These are phyloP conservation scores for Oostethus manadensis DNA, from an alignment of 2,113 vertebrate species.

Conservation along the genomic window DNA sequence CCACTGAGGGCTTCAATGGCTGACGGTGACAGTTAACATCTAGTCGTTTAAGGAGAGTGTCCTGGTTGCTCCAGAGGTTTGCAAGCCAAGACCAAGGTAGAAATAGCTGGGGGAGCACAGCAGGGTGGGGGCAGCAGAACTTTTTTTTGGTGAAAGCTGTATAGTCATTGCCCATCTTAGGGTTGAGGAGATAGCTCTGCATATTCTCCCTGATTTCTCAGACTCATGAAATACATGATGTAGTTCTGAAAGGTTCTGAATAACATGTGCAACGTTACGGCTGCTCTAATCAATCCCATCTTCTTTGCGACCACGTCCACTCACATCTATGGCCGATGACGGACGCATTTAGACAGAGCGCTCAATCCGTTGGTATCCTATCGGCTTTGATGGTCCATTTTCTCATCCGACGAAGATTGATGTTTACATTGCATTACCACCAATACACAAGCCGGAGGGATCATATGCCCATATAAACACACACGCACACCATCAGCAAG, in stretches of 20 bases:
- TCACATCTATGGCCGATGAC: neutral
- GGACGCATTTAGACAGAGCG: slow-evolving; percentile 32
- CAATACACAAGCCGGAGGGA: slow-evolving; percentile 23
- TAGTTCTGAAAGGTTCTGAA: slow-evolving; percentile 11
- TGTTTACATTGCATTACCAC: slow-evolving; percentile 59
- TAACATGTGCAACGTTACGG: slow-evolving; percentile 6
- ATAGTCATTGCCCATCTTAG: slow-evolving; percentile 61
- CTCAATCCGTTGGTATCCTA: slow-evolving; percentile 11
- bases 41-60: slow-evolving; percentile 35
- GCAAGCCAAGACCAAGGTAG: slow-evolving; percentile 40
- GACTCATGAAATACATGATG: slow-evolving; percentile 32
- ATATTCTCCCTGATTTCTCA: slow-evolving; percentile 56
- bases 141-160: slow-evolving; percentile 56
- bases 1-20: slow-evolving; percentile 38
- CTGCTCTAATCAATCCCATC: slow-evolving; percentile 27
- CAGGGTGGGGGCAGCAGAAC: slow-evolving; percentile 44
- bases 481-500: slow-evolving; percentile 33
- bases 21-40: slow-evolving; percentile 53
- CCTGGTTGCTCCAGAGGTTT: slow-evolving; percentile 46
- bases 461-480: slow-evolving; percentile 30
- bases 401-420: slow-evolving; percentile 37
- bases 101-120: slow-evolving; percentile 44
- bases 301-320: slow-evolving; percentile 3
- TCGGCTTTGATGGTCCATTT: slow-evolving; percentile 59
- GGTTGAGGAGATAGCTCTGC: slow-evolving; percentile 40